These are phyloP conservation scores for Dolichopus griseipennis DNA, from an alignment of 2,888 invertebrate genomes.

Conservation along the genomic window DNA sequence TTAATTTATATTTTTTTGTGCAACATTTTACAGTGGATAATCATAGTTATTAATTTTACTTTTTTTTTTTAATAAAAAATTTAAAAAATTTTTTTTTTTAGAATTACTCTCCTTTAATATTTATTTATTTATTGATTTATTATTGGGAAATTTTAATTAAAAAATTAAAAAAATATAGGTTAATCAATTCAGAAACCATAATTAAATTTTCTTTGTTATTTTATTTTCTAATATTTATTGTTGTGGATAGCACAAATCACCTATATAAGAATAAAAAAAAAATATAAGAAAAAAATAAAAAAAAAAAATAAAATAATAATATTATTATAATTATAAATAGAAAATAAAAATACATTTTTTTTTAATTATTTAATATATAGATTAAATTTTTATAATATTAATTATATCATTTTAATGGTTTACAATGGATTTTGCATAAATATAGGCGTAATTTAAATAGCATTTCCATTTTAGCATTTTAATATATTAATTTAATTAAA, in stretches of 20 bases:
- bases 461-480: too few relatives aligned
- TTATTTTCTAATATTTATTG: conserved; percentile 18
- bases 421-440: too few relatives aligned
- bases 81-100: not conserved
- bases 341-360: not conserved
- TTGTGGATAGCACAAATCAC: conserved; percentile 23
- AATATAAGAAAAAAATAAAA: conserved; percentile 10
- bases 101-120: not conserved
- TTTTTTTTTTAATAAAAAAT: not conserved
- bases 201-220: not conserved
- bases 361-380: too few relatives aligned
- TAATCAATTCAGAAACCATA: not conserved
- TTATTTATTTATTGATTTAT: not conserved
- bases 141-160: not conserved
- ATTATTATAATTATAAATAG: not conserved
- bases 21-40: conserved; percentile 2
- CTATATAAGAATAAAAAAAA: conserved; percentile 16
- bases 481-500: too few relatives aligned
- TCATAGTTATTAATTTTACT: not conserved
- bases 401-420: too few relatives aligned
- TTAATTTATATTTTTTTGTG: not conserved
- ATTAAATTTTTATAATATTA: too few relatives aligned
- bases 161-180: not conserved
- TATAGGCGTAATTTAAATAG: too few relatives aligned
- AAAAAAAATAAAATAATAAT: conserved; percentile 12